Evolutionary conservation across 2,888 invertebrate genomes (phyloP).

Genomic region (Teinopalpus imperialis): DNA sequence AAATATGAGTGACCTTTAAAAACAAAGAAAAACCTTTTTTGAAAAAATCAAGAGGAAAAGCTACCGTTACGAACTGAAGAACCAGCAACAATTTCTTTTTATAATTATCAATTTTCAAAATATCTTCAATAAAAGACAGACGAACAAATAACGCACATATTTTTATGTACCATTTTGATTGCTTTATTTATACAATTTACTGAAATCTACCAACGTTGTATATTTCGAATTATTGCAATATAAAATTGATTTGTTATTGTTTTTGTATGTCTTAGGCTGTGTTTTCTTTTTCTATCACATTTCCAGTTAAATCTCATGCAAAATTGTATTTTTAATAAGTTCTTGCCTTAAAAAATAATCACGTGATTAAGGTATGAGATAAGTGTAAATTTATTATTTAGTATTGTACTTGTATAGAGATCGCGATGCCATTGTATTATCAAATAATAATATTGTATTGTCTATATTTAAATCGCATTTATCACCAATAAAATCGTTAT

Average conservation of each 20-base stretch:
- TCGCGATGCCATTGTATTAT: conserved; percentile 67
- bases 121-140: neutral
- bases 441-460: conserved; percentile 52
- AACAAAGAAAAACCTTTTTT: too few relatives aligned
- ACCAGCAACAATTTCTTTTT: too few relatives aligned
- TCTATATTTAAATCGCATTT: conserved; percentile 76
- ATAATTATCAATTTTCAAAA: too few relatives aligned
- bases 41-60: too few relatives aligned
- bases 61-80: too few relatives aligned
- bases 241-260: conserved; percentile 2
- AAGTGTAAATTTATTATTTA: conserved; percentile 64
- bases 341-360: conserved; percentile 54
- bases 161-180: conserved; percentile 6
- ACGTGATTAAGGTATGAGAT: conserved; percentile 41
- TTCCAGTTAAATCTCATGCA: conserved; percentile 2
- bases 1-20: too few relatives aligned
- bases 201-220: neutral
- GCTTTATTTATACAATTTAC: conserved; percentile 3
- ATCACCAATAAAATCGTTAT: conserved; percentile 68
- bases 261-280: conserved; percentile 4
- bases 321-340: conserved; percentile 40
- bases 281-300: conserved; percentile 2
- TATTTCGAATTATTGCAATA: neutral
- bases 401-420: conserved; percentile 64
- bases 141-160: conserved; percentile 19